Percentiles rank a stretch among this genome's conserved stretches.
Evolutionary conservation across 2,113 vertebrate species (phyloP).

Genomic region (Otolemur garnettii): DNA sequence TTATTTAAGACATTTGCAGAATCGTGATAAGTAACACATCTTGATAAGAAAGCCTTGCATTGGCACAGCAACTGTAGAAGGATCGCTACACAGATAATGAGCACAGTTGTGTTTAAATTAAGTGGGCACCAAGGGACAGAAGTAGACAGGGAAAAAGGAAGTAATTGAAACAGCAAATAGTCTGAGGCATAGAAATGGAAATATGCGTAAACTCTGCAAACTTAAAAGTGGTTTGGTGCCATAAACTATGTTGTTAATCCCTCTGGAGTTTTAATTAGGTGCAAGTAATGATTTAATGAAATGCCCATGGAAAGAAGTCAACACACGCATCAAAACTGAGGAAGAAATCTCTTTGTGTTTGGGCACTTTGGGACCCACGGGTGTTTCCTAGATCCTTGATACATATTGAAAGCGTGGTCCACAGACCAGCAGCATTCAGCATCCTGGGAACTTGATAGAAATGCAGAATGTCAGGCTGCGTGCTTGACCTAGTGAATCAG

Average conservation of each 20-base stretch:
- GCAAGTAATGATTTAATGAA: background rate
- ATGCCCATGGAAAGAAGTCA: background rate
- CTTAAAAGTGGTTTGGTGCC: slow-evolving; percentile 42
- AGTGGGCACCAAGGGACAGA: slow-evolving; percentile 34
- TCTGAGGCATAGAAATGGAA: slow-evolving; percentile 32
- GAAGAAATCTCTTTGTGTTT: background rate
- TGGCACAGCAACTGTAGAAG: slow-evolving; percentile 47
- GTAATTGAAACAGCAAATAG: slow-evolving; percentile 43
- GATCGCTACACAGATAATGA: background rate
- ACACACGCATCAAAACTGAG: background rate
- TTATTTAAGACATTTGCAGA: slow-evolving; percentile 65
- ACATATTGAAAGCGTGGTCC: background rate
- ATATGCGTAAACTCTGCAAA: slow-evolving; percentile 30
- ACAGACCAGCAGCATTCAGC: background rate
- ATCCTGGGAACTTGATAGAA: background rate
- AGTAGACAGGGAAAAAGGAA: background rate
- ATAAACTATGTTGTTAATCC: slow-evolving; percentile 41
- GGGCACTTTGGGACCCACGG: background rate
- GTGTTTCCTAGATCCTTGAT: background rate
- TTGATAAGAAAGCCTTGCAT: slow-evolving; percentile 60
- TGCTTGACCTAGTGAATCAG: background rate
- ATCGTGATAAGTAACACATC: slow-evolving; percentile 70
- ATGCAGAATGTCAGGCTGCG: background rate
- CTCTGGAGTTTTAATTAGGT: slow-evolving; percentile 48
- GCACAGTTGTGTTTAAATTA: slow-evolving; percentile 57